Percentiles rank a stretch among this genome's conserved stretches.
Conservation (phyloP, 2,888 invertebrate species). For the Sarcophaga carnaria region DNA sequence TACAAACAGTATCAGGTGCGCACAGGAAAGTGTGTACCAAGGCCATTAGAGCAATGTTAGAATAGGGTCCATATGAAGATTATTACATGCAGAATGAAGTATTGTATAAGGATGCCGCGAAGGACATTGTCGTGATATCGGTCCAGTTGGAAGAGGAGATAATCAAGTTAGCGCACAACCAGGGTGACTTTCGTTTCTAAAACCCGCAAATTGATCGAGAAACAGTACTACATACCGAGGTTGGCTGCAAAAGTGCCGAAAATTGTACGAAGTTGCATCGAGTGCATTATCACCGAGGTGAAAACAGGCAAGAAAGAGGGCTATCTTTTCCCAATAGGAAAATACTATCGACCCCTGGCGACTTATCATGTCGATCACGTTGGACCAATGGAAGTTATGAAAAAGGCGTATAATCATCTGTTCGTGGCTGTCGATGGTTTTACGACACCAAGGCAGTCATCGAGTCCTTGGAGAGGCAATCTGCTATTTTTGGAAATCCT, state of each 20-base stretch:
- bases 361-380: background rate
- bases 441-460: background rate
- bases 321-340: background rate
- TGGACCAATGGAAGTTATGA: constrained; percentile 17
- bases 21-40: constrained; percentile 45
- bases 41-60: constrained; percentile 47
- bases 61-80: constrained; percentile 53
- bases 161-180: constrained; percentile 75
- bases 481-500: constrained; percentile 24
- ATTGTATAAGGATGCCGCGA: constrained; percentile 49
- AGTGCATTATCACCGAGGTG: constrained; percentile 24
- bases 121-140: constrained; percentile 75
- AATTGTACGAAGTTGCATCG: constrained; percentile 10
- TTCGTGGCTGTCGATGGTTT: background rate
- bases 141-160: constrained; percentile 74
- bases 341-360: too few species aligned
- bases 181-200: constrained; percentile 52
- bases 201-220: constrained; percentile 3
- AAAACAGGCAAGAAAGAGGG: constrained; percentile 1
- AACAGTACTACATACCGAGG: constrained; percentile 15
- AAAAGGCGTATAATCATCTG: constrained; percentile 5
- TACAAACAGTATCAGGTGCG: background rate
- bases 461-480: background rate
- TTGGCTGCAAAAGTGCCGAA: background rate
- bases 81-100: constrained; percentile 47